Evolutionary conservation across 64 coral and sea anemone genomes (phyloP), one percentile per base, ranked within the genome.

Genomic region (Dendrophyllia cribrosa): DNA sequence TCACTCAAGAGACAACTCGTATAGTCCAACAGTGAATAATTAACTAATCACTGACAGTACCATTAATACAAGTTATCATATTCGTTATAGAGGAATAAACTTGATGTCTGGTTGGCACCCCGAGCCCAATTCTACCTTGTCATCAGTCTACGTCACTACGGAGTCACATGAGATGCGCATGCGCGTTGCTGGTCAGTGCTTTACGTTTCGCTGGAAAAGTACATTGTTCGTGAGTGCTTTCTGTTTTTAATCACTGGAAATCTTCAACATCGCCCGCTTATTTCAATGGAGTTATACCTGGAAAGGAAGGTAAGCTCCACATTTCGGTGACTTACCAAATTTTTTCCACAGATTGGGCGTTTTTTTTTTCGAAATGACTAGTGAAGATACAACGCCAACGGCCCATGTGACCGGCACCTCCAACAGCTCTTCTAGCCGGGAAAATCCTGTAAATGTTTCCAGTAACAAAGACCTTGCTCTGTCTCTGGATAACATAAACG

Each of bases 121-220:
- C n/a, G n/a, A n/a, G n/a, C n/a, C n/a, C n/a, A n/a, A n/a, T n/a
- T n/a, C n/a, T n/a, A n/a, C n/a, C n/a, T n/a, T n/a, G n/a, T n/a
- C n/a, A n/a, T n/a, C n/a, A n/a, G n/a, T n/a, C n/a, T n/a, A n/a
- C n/a, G n/a, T n/a, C n/a, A n/a, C n/a, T n/a, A n/a, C n/a, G n/a
- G 62, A 91, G 77, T 91, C 66, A 91, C 89, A 60, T 83, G 89
- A 81, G 64, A 83, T 80, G 88, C 75, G 49, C 88, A 80, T 90
- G 88, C 88, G 75, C 60, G 62, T 73, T 78, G n/a, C 55, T 47
- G 52, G 23, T 58, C 85, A 73, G 34, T 87, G 22, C 48, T 87
- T 87, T 49, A 51, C 44, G 25, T 85, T 79, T 79, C 22, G 21
- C 75, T 58, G 20, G 7, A 16, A 77, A 22, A 19, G 4, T 52